Evolutionary conservation across 2,113 vertebrate species (phyloP).

Genomic region (Egretta garzetta): DNA sequence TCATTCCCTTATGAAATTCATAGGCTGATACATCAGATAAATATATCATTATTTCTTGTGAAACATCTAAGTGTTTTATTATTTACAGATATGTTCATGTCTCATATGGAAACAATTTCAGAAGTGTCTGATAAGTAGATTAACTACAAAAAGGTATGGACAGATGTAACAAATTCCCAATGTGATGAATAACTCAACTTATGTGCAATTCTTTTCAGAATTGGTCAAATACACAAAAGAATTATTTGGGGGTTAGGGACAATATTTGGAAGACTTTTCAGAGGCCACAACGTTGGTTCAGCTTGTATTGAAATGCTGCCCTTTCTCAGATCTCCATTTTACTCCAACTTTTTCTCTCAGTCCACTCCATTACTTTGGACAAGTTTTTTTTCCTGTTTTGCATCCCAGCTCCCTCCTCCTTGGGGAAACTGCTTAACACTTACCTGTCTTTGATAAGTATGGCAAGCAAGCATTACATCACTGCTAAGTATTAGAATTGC

Average conservation of each 20-base stretch:
- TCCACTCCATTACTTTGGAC: not conserved
- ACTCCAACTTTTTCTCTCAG: not conserved
- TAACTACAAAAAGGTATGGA: not conserved
- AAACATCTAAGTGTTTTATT: not conserved
- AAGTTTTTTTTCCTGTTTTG: not conserved
- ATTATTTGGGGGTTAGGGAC: rapidly evolving
- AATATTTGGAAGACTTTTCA: not conserved
- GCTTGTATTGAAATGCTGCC: not conserved
- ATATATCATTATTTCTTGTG: no score
- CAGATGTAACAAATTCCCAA: not conserved
- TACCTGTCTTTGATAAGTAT: not conserved
- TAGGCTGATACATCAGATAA: not conserved
- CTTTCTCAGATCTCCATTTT: not conserved
- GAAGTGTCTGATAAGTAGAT: not conserved
- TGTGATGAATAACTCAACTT: not conserved
- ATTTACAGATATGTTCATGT: not conserved
- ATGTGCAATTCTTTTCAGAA: not conserved
- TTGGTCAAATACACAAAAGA: not conserved
- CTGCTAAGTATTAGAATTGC: not conserved
- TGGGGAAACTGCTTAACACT: not conserved
- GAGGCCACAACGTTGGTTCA: not conserved
- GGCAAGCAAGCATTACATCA: not conserved
- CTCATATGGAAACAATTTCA: not conserved
- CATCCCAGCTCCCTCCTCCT: not conserved
- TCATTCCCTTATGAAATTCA: not conserved